Base-by-base conservation (phyloP, 2,797 vertebrate genomes). In the Danio choprae region DNA sequence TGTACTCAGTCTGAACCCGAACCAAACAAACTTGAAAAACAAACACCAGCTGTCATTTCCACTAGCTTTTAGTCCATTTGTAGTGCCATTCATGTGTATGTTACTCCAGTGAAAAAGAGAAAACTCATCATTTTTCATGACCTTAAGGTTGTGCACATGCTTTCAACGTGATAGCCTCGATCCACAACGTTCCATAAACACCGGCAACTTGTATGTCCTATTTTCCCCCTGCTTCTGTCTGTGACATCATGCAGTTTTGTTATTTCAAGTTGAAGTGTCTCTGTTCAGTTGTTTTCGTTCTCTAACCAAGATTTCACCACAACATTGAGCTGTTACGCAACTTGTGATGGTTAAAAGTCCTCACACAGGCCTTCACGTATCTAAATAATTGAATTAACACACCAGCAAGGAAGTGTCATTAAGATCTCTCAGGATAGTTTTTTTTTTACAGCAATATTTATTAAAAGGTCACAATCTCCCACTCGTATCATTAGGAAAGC, bases 251-350 rank as follows among this genome's bases (percentile, higher is more conserved):
- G 38, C 72, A 20, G 10, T 40, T 74, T 44, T 50, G 41, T 74
- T 46, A 29, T 69, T 51, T 69, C 15, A 12, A 38, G 65, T 8
- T 50, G 15, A 50, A 74, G 7, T 7, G 0, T 62, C 29, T 62
- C 62, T 50, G 43, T 44, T 73, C 12, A 50, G 44, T 12, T 62
- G 43, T 74, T 62, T 62, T 50, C 15, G 13, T 50, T 74, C 29
- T 5, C 29, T 74, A 20, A 74, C 44, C 72, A 50, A 40, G 29
- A 60, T 74, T 74, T 74, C 44, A 60, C 22, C 41, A 72, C 51
- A 29, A 41, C 56, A 59, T 18, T 46, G 70, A 60, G 41, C 41
- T 68, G 44, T 68, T 68, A 20, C 55, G 46, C 15, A 22, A 74
- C 41, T 44, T 41, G 13, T 59, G 41, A 46, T 0, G 6, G 5